Evolutionary conservation across 92 coral and sea anemone genomes (phyloP), one percentile per base, ranked within the genome.

Genomic region (Blastomussa wellsi): DNA sequence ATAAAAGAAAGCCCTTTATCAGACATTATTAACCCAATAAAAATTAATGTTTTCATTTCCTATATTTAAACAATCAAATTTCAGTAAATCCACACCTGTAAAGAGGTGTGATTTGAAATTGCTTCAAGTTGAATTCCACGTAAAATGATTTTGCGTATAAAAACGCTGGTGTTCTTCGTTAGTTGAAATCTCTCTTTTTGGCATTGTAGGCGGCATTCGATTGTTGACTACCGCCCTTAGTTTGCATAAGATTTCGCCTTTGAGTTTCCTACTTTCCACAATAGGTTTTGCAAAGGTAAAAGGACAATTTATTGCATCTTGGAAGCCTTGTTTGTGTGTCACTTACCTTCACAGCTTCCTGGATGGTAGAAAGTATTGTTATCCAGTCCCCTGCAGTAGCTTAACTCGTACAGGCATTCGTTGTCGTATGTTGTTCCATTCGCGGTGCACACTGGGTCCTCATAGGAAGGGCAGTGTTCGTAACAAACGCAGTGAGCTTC

Each of bases 361-460:
- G 65, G 65, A 12, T 57, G 65, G 10, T 57, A 57, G 28, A 57
- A 22, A 4, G 65, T 57, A 14, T 9, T 57, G 10, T 57, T 57
- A 29, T 67, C 72, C 11, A 31, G 22, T 29, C 39, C 72, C 37
- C 20, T 67, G 37, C 72, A 67, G 38, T 31, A 67, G 72, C 72
- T 67, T 31, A 67, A 14, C 72, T 67, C 37, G 38, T 67, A 33
- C 38, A 29, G 37, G 72, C 72, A 67, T 67, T 67, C 31, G 72
- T 67, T 67, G 38, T 67, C 72, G 38, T 67, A 67, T 31, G 72
- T 67, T 67, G 72, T 67, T 31, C 72, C 72, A 16, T 31, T 67
- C 1, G 72, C 72, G n/a, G 72, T 67, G 38, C 72, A 67, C 37
- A 67, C 72, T 67, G 72, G 72, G 14, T 67, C 72, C 72, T 67